These are phyloP conservation scores for Baryphthengus martii DNA, from an alignment of 2,113 vertebrate genomes.

Conservation along the genomic window DNA sequence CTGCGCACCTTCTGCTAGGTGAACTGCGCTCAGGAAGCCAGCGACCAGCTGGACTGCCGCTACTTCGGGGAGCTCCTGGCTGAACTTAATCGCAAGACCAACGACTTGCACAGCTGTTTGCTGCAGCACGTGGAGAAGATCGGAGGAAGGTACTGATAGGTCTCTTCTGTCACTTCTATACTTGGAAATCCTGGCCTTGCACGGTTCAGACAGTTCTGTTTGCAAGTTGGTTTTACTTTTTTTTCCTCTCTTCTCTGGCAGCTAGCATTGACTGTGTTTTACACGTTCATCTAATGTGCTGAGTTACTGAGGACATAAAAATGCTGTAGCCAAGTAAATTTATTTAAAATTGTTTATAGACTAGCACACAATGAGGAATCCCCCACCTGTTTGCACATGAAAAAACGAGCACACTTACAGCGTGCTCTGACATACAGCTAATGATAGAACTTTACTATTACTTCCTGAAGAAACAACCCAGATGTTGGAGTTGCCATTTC, in stretches of 20 bases:
- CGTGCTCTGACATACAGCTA: accelerated
- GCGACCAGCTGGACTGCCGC: conserved; percentile 85
- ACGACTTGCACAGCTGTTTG: conserved; percentile 85
- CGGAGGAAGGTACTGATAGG: conserved; percentile 81
- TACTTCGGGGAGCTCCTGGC: conserved; percentile 95
- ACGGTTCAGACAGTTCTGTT: not conserved
- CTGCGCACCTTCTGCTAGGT: not conserved
- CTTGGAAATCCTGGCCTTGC: not conserved
- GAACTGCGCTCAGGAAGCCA: not conserved
- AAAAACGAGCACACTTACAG: not conserved
- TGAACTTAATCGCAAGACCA: conserved; percentile 89
- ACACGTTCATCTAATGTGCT: not conserved
- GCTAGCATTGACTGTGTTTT: not conserved
- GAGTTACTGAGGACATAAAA: not conserved
- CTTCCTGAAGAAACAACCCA: not conserved
- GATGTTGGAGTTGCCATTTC: not conserved
- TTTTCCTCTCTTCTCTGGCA: too few relatives aligned
- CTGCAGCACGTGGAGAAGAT: conserved; percentile 89
- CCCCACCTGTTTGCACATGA: accelerated
- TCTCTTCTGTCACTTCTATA: accelerated
- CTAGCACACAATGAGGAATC: too few relatives aligned
- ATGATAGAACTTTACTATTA: not conserved
- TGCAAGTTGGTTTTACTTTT: too few relatives aligned
- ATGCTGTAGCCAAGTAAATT: not conserved
- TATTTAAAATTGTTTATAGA: too few relatives aligned